Evolutionary conservation across 2,888 invertebrate genomes (phyloP), one percentile per base, ranked within the genome.

Genomic region (Drosophila neonasuta): DNA sequence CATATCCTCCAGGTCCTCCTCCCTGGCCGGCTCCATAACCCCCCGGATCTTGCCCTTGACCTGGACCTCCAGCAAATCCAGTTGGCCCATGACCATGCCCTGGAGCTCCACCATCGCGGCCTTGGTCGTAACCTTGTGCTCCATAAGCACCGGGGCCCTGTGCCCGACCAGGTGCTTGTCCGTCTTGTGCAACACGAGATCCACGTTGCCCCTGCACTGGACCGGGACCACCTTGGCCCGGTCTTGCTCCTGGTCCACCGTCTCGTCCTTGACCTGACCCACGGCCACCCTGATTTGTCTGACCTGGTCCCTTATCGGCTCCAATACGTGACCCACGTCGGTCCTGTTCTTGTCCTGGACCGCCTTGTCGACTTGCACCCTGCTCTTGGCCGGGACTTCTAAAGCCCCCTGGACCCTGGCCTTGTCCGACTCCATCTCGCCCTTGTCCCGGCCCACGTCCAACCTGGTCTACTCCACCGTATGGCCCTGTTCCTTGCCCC

Each of bases 1-100:
- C 68, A 3, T 46, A 44, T 0, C 65, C 51, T 13, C 60, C 57
- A 13, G 30, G 44, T 9, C 36, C 30, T 6, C 41, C 44, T 24
- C 48, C 36, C 32, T 10, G 39, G 6, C 9, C 39, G 3, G 39
- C 39, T 7, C 39, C 39, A 8, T 41, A 41, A 41, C 39, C 39
- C 13, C 39, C 39, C 1, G 29, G 57, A 9, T 42, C 34, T 4
- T 41, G 20, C 1, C 44, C 42, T 10, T 24, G 20, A 44, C 42
- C 54, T 9, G 24, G 41, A 9, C 34, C 44, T 6, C 30, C 39
- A 32, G 32, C 30, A 17, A 46, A n/a, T 9, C 55, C 34, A 10
- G n/a, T 32, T 7, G 39, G 42, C 0, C 48, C 39, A 4, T 17
- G 20, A 11, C 57, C 57, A 1, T 46, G 46, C 1, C 59, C 45